Conservation (phyloP, 2,797 vertebrate genomes). For the Molossus molossus region DNA sequence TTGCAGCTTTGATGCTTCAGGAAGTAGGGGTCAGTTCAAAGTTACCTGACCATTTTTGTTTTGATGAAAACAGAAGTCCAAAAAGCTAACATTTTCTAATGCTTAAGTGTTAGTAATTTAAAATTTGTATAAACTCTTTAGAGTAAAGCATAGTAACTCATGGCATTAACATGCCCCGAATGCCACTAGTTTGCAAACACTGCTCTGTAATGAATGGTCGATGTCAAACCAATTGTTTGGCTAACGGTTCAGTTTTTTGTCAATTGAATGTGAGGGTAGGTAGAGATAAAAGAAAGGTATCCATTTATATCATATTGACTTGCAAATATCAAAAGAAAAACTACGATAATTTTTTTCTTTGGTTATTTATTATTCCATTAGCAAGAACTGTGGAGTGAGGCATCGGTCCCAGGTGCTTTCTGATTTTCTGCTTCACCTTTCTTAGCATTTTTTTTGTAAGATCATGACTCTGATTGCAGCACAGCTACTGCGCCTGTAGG, state of each 20-base stretch:
- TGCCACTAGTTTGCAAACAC: neutral
- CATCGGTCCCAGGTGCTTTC: neutral
- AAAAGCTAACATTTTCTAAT: conserved; percentile 12
- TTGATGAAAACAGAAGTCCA: neutral
- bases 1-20: neutral
- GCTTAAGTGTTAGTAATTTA: neutral
- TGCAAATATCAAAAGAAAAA: neutral
- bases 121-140: neutral
- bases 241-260: conserved; percentile 27
- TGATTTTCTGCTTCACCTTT: neutral
- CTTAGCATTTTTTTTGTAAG: neutral
- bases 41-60: neutral
- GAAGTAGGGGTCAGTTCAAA: neutral
- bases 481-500: neutral
- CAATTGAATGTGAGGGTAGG: neutral
- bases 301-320: neutral
- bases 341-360: neutral
- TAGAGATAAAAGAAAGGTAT: neutral
- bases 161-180: neutral
- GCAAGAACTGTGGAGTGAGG: neutral
- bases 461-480: neutral
- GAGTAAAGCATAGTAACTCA: neutral
- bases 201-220: neutral
- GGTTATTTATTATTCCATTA: neutral
- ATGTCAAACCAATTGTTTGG: neutral